Evolutionary conservation across 2,888 invertebrate genomes (phyloP).

Genomic region (Falcaria lacertinaria): DNA sequence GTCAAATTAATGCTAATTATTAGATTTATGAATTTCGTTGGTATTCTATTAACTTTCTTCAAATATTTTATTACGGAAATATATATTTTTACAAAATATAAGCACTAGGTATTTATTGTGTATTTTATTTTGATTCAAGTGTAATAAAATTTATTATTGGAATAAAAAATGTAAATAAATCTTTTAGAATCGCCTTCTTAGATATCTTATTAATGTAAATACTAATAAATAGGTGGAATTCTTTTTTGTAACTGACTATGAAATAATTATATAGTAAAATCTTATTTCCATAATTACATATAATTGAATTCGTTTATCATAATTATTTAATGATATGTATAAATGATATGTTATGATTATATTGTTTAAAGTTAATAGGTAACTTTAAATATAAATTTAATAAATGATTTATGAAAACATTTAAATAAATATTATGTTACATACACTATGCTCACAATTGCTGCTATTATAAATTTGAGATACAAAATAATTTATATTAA

Average conservation of each 20-base stretch:
- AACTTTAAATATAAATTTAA: too few species aligned
- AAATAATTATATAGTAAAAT: background rate
- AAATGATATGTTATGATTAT: too few species aligned
- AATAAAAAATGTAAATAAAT: conserved; percentile 43
- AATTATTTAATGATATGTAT: too few species aligned
- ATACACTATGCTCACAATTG: background rate
- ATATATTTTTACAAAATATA: conserved; percentile 33
- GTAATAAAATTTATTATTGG: conserved; percentile 27
- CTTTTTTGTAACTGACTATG: conserved; percentile 28
- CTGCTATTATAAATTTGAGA: background rate
- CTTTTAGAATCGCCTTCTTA: conserved; percentile 70
- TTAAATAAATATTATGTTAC: background rate
- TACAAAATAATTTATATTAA: background rate
- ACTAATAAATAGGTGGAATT: conserved; percentile 35
- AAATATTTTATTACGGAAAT: conserved; percentile 26
- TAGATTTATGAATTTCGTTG: background rate
- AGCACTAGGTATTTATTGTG: conserved; percentile 5
- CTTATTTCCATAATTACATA: too few species aligned
- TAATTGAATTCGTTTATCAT: too few species aligned
- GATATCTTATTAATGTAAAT: conserved; percentile 51
- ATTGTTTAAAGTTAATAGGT: too few species aligned
- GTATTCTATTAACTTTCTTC: conserved; percentile 13
- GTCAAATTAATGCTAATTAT: background rate
- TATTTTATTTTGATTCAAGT: conserved; percentile 18
- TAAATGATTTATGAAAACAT: too few species aligned